These are phyloP conservation scores for Harpalus rufipes DNA, from an alignment of 2,888 invertebrate species.

Conservation along the genomic window DNA sequence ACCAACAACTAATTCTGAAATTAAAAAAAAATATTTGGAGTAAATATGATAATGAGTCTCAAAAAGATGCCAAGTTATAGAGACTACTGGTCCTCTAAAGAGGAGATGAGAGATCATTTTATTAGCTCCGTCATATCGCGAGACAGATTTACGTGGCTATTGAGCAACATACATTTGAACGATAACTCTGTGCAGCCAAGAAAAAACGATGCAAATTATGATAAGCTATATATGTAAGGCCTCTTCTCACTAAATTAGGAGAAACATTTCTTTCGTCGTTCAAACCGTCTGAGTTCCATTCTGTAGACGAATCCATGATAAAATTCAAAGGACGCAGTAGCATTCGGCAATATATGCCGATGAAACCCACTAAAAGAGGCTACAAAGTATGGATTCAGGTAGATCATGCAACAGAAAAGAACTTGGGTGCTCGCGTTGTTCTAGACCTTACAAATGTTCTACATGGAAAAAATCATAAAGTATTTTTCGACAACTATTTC, in stretches of 20 bases:
- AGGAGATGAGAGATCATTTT: constrained; percentile 68
- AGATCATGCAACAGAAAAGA: not conserved
- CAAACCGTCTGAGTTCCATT: constrained; percentile 63
- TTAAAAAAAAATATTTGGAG: constrained; percentile 67
- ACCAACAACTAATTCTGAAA: constrained; percentile 67
- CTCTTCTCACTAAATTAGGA: constrained; percentile 65
- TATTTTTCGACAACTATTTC: not conserved
- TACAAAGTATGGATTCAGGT: constrained; percentile 71
- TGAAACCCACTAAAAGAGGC: constrained; percentile 70
- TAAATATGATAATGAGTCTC: constrained; percentile 70
- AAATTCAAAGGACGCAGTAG: constrained; percentile 70
- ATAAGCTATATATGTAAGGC: constrained; percentile 70
- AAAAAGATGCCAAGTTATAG: constrained; percentile 69
- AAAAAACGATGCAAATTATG: constrained; percentile 67
- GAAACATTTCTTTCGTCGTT: constrained; percentile 41
- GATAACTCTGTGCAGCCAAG: constrained; percentile 69
- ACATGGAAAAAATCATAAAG: not conserved
- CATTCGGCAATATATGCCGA: constrained; percentile 70
- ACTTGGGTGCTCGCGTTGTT: not conserved
- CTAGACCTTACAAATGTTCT: not conserved
- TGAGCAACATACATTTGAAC: constrained; percentile 70
- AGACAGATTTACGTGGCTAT: constrained; percentile 68
- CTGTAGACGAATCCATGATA: constrained; percentile 70
- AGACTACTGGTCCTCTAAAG: constrained; percentile 69
- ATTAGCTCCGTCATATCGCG: constrained; percentile 68